Base-by-base conservation (phyloP, 2,113 vertebrate species). In the Rallus limicola region DNA sequence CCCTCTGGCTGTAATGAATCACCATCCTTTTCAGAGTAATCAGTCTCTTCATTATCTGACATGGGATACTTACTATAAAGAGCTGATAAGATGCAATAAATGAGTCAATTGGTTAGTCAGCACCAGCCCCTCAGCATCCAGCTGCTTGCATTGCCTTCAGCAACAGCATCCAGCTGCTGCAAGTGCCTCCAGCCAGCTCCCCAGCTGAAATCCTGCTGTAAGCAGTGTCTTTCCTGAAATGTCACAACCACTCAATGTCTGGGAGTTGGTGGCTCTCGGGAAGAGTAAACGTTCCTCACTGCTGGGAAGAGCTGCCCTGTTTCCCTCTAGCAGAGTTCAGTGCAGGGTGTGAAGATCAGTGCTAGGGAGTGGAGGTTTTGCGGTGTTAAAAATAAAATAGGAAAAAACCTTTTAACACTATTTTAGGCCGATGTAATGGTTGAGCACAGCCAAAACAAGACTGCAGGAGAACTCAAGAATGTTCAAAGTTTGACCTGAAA, bases 221-320 rank as follows among this genome's bases (percentile, higher is more conserved):
- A 67, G 16, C 1, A 16, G 13, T 34, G 28, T 34, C 18, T 23
- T 50, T 26, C 31, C 50, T 8, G 20, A n/a, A 58, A 24, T 9
- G 5, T 34, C 8, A 1, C 2, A 11, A 11, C 31, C 21, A 2
- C 6, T 2, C 16, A n/a, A 11, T 5, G 15, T 55, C 26, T 1
- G 1, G 4, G 20, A 10, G 26, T 12, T 33, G 1, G 2, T 28
- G 38, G 11, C 46, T 63, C 65, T 19, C 12, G 40, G 50, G 53
- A 58, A 53, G 19, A 56, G 23, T 3, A 18, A 40, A 29, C 6
- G 7, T 36, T 68, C 11, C 4, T 40, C 40, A 40, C 52, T 26
- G 26, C 24, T 38, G 38, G 38, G 11, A 13, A 55, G 16, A 20
- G 31, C 42, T 5, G 4, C 2, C 36, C 50, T 29, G 17, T 42